Evolutionary conservation across 92 coral and sea anemone genomes (phyloP).

Genomic region (Porites lobata): DNA sequence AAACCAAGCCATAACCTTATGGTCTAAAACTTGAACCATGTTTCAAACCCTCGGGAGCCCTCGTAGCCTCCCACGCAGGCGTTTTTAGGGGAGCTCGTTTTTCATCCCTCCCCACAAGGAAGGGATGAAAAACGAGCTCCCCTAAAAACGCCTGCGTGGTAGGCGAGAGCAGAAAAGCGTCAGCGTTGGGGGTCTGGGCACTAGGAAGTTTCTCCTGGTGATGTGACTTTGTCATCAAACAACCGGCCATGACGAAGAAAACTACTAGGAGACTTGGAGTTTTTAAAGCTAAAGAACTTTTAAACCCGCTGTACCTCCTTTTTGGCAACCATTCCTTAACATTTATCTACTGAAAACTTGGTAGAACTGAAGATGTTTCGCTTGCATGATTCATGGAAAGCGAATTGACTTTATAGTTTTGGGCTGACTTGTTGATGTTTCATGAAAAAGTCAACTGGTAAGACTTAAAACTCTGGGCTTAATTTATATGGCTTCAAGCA

Average conservation of each 20-base stretch:
- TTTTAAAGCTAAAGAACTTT: not conserved
- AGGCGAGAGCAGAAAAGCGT: not conserved
- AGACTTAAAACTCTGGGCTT: too few relatives aligned
- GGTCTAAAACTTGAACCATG: not conserved
- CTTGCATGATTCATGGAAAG: not conserved
- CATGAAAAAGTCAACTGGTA: not conserved
- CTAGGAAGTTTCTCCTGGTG: not conserved
- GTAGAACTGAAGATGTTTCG: not conserved
- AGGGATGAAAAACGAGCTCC: too few relatives aligned
- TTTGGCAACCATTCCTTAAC: not conserved
- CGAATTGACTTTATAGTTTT: not conserved
- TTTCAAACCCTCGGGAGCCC: too few relatives aligned
- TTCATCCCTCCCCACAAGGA: too few relatives aligned
- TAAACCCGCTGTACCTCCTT: not conserved
- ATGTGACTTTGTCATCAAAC: conserved; percentile 4
- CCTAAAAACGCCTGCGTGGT: too few relatives aligned
- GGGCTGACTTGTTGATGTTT: not conserved
- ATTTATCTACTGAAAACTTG: not conserved
- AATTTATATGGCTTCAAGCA: conserved; percentile 71
- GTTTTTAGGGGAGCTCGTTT: too few relatives aligned
- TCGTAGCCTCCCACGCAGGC: too few relatives aligned
- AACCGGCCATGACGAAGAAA: not conserved
- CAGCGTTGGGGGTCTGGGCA: not conserved
- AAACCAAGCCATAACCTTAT: too few relatives aligned
- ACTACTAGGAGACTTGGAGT: not conserved